Percentiles rank a stretch among this genome's conserved stretches.
Conservation (phyloP, 2,888 invertebrate genomes). For the Agelastica alni region DNA sequence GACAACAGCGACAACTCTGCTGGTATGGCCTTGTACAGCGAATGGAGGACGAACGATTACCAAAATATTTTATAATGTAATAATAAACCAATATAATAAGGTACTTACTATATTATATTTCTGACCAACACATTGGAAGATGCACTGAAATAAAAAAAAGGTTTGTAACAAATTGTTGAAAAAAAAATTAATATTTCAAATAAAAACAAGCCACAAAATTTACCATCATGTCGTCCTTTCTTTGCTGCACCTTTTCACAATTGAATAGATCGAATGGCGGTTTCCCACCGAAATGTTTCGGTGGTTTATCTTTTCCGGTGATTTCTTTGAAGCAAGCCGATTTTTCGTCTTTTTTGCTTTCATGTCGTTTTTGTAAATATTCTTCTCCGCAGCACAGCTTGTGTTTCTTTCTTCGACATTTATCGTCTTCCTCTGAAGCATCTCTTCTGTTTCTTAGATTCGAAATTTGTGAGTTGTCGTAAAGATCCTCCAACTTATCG, state of each 20-base stretch:
- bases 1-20: no score
- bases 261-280: constrained; percentile 49
- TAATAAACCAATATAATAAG: background rate
- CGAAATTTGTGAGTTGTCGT: constrained; percentile 17
- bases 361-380: constrained; percentile 41
- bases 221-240: constrained; percentile 50
- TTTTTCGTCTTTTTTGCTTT: constrained; percentile 44
- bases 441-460: constrained; percentile 47
- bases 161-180: background rate
- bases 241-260: constrained; percentile 50
- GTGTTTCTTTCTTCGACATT: constrained; percentile 43
- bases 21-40: no score
- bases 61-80: no score
- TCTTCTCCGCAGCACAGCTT: constrained; percentile 50
- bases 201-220: no score
- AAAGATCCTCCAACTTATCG: constrained; percentile 45
- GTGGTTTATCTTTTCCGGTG: constrained; percentile 42
- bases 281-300: constrained; percentile 27
- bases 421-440: constrained; percentile 40
- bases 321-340: constrained; percentile 50
- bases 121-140: constrained; percentile 51
- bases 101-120: constrained; percentile 52
- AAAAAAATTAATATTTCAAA: constrained; percentile 20
- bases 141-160: constrained; percentile 49
- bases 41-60: no score